phyloP scores from a whole-genome alignment of 2,113 vertebrate species.

The Fulica atra region DNA sequence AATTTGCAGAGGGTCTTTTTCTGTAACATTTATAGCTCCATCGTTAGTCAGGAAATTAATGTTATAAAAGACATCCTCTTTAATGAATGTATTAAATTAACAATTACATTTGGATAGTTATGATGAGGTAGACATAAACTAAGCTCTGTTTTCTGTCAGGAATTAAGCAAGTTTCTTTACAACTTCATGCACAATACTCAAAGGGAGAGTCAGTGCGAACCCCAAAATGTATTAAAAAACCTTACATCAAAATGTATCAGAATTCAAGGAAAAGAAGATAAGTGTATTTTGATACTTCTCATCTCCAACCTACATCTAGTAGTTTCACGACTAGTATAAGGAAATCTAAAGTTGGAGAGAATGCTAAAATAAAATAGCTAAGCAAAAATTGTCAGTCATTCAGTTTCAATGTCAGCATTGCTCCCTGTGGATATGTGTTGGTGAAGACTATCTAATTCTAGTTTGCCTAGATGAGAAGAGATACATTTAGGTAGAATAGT shows the following conservation, averaged over 20 bases:
- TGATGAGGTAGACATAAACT: background rate
- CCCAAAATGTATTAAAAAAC: background rate
- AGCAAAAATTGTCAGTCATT: background rate
- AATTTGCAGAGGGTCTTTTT: background rate
- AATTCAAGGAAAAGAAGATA: background rate
- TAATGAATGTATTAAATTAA: background rate
- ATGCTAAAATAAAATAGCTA: background rate
- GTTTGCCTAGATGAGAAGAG: background rate
- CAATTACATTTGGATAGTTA: background rate
- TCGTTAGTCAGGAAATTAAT: background rate
- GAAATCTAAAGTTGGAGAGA: background rate
- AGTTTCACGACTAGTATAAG: background rate
- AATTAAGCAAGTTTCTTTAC: background rate
- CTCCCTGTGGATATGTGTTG: background rate
- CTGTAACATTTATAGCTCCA: background rate
- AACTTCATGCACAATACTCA: background rate
- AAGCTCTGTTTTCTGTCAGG: background rate
- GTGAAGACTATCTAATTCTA: background rate
- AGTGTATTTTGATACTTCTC: accelerated
- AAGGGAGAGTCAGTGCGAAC: background rate
- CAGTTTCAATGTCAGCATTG: background rate
- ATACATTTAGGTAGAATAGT: background rate
- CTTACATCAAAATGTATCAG: background rate
- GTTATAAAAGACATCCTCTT: background rate
- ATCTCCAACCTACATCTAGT: background rate